Evolutionary conservation across 2,888 invertebrate genomes (phyloP), one percentile per base, ranked within the genome.

Genomic region (Priocnemis perturbator): DNA sequence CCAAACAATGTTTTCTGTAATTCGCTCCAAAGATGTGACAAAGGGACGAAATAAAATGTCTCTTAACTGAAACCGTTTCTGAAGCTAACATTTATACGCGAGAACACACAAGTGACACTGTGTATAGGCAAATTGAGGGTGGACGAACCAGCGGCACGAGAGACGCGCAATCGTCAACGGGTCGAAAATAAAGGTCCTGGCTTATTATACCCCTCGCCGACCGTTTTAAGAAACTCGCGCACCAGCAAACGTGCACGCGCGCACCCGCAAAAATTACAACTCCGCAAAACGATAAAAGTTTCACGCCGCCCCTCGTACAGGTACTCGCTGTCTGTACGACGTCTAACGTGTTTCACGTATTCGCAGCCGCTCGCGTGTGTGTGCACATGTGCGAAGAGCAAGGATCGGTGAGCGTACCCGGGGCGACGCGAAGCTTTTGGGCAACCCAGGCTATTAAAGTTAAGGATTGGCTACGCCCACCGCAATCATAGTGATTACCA

Each of bases 401-500:
- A 37, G 37, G 37, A 37, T 37, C 37, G 11, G 37, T 37, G 11
- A 37, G 37, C 55, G 66, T 72, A 76, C 70, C 73, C 68, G 70
- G 64, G 73, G 73, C 77, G 68, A 82, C 71, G 71, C 61, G 19
- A 67, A 56, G 76, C 81, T 85, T 87, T 87, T 86, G 82, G 85
- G 79, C 65, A 78, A 64, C 71, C 74, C 74, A 82, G 78, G 78
- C 81, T 83, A 82, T 87, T 87, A 84, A 84, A 83, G 79, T 83
- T 83, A 83, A 83, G 79, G 78, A 84, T 83, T 80, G 80, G 81
- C 76, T 81, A 85, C 86, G 84, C 83, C 83, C 83, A 82, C 77
- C 71, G 79, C 83, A 80, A 86, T 85, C 84, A 86, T 84, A 86
- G 83, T 86, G 82, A 86, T 86, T 86, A 85, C 77, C 78, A 69